Percentiles rank a stretch among this genome's conserved stretches.
Conservation (phyloP, 2,888 invertebrate species). For the Apantesis nais region DNA sequence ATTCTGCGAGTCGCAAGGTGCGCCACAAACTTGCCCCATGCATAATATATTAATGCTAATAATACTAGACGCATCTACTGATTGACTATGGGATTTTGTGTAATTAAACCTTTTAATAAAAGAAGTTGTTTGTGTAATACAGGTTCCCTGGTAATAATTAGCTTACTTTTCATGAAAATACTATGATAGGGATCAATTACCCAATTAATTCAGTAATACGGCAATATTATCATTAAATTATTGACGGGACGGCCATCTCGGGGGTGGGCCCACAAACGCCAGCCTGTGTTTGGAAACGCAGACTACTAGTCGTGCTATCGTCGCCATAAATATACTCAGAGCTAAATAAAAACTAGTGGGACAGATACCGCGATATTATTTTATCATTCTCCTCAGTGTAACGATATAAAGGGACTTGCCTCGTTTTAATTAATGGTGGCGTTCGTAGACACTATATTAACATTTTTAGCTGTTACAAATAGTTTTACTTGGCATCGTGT, state of each 20-base stretch:
- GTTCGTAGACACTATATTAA: background rate
- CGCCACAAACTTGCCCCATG: constrained; percentile 35
- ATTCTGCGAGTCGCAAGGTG: constrained; percentile 32
- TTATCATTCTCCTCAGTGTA: background rate
- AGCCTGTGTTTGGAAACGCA: constrained; percentile 14
- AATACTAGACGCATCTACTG: constrained; percentile 35
- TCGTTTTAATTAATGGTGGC: background rate
- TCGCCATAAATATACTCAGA: constrained; percentile 7
- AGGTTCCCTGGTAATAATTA: constrained; percentile 27
- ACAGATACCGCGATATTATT: background rate
- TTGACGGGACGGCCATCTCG: background rate
- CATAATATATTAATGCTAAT: constrained; percentile 50
- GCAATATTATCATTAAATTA: constrained; percentile 22
- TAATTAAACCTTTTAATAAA: constrained; percentile 50
- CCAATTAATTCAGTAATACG: constrained; percentile 37
- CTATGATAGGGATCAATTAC: constrained; percentile 33
- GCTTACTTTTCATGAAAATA: constrained; percentile 32
- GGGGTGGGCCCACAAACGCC: constrained; percentile 2
- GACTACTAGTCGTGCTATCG: constrained; percentile 4
- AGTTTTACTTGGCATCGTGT: constrained; percentile 1
- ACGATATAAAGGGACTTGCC: constrained; percentile 1
- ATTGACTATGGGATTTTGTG: constrained; percentile 52
- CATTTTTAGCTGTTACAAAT: background rate
- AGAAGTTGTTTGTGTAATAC: constrained; percentile 29
- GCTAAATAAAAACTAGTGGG: constrained; percentile 17